Percentiles rank a stretch among this genome's conserved stretches.
Evolutionary conservation across 2,113 vertebrate genomes (phyloP).

Genomic region (Carlito syrichta): DNA sequence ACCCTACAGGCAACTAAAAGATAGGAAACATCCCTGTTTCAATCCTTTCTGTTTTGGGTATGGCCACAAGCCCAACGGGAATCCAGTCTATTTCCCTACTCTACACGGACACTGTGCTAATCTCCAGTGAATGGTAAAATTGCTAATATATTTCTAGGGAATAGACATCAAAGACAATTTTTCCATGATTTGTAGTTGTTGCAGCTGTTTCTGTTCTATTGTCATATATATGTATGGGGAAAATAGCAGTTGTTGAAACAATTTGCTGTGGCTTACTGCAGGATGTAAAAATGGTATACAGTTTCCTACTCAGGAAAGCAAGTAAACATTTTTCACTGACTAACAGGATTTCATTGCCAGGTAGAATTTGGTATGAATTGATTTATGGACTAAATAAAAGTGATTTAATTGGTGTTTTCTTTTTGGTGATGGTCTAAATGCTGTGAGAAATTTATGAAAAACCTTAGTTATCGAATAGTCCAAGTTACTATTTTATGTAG

Average conservation of each 20-base stretch:
- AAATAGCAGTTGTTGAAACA: background rate
- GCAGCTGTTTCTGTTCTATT: background rate
- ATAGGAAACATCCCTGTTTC: background rate
- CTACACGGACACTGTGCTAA: background rate
- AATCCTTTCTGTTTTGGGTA: background rate
- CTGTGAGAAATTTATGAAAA: background rate
- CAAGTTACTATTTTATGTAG: background rate
- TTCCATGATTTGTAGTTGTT: background rate
- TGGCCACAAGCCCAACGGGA: background rate
- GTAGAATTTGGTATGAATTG: background rate
- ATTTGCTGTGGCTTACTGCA: conserved; percentile 15
- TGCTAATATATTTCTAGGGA: background rate
- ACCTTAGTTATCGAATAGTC: background rate
- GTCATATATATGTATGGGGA: background rate
- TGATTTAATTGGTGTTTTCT: background rate
- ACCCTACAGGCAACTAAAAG: background rate
- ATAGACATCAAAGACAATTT: background rate
- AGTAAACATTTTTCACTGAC: conserved; percentile 36
- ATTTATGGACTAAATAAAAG: background rate
- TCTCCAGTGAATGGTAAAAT: background rate
- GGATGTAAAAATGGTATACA: background rate
- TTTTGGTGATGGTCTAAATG: background rate
- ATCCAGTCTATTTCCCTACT: background rate
- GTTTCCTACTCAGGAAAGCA: conserved; percentile 11
- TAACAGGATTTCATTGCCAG: conserved; percentile 24